Evolutionary conservation across 2,888 invertebrate genomes (phyloP), one percentile per base, ranked within the genome.

Genomic region (Diogma glabrata): DNA sequence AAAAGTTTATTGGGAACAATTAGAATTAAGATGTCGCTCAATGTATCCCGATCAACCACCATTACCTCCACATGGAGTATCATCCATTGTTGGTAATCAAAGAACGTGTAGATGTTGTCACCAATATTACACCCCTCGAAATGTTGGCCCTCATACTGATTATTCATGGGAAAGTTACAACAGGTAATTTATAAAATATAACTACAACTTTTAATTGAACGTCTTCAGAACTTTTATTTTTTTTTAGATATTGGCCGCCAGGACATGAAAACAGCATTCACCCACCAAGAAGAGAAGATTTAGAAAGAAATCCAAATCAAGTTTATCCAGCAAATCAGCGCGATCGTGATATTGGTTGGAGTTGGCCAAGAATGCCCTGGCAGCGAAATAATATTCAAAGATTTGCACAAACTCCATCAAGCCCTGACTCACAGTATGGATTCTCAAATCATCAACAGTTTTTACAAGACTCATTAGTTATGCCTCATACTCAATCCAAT

Each of bases 1-100:
- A 73, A 92, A 91, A 71, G 90, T 89, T 84, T 92, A 92, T 67
- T 92, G 92, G 91, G 90, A 90, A 61, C 90, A 92, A 70, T 64
- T 92, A 67, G 91, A 91, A 65, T 68, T 90, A 50, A 75, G 89
- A 52, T 87, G 91, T 65, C 75, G 90, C 54, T 86, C 88, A 1
- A 67, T 91, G 52, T 89, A 89, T 61, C 68, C 70, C 54, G 61
- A 60, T 57, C 70, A 64, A 58, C 72, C 63, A 55, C 67, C 64
- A 58, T 63, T 65, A 12, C 66, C 66, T 16, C 52, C 53, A 10
- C 51, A 54, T 1, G 54, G 54, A 10, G 73, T 71, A 10, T 71
- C 71, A 24, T 67, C 74, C 22, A 62, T 73, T 40, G 65, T 67
- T 47, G 67, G 66, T 22, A 70, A 72, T 36, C 61, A 63, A 50